phyloP scores from a whole-genome alignment of 2,888 invertebrate genomes.

The Eledona agricola region DNA sequence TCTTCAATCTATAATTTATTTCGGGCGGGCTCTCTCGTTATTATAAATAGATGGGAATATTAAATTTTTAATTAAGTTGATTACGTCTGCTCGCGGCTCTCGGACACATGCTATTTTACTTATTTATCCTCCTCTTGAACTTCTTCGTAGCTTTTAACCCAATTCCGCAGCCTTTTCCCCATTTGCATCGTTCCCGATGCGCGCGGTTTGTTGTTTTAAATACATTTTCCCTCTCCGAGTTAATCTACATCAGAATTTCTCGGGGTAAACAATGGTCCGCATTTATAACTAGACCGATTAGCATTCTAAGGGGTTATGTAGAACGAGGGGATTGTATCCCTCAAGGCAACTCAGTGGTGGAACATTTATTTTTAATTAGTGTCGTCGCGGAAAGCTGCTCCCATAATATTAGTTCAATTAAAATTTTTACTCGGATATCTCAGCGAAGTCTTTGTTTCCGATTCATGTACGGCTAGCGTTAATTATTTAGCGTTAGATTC shows the following conservation, averaged over 20 bases:
- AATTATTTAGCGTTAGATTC: constrained; percentile 21
- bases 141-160: constrained; percentile 11
- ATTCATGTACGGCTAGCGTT: constrained; percentile 8
- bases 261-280: constrained; percentile 37
- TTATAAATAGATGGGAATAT: constrained; percentile 52
- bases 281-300: constrained; percentile 40
- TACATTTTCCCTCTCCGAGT: constrained; percentile 8
- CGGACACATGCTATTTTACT: constrained; percentile 28
- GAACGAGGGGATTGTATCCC: constrained; percentile 34
- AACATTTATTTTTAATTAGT: constrained; percentile 39
- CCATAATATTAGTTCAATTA: constrained; percentile 26
- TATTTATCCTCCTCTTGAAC: constrained; percentile 9
- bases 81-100: constrained; percentile 32
- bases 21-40: constrained; percentile 48
- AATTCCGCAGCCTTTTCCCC: constrained; percentile 9
- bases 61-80: constrained; percentile 51
- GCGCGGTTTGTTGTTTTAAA: too few species aligned
- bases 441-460: too few species aligned
- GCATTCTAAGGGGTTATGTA: constrained; percentile 39
- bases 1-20: constrained; percentile 58
- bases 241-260: constrained; percentile 33
- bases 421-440: constrained; percentile 24
- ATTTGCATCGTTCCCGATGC: too few species aligned
- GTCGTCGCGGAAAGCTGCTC: constrained; percentile 19
- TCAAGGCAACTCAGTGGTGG: constrained; percentile 37